These are phyloP conservation scores for Hypothenemus hampei DNA, from an alignment of 1,140 invertebrate genomes.

Conservation along the genomic window DNA sequence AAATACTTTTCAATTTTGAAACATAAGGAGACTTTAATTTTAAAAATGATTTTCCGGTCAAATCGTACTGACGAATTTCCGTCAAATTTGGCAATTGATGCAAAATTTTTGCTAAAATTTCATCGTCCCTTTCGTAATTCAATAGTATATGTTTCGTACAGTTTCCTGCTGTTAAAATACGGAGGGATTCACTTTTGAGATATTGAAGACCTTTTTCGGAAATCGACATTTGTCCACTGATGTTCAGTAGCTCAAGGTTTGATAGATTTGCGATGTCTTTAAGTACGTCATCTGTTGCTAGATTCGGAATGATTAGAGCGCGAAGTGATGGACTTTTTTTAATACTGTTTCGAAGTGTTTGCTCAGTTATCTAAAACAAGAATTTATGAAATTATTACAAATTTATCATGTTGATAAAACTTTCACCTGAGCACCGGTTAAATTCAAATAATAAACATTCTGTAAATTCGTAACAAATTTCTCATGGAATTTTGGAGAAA, in stretches of 20 bases:
- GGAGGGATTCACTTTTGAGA: conserved; percentile 3
- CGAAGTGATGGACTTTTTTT: conserved; percentile 1
- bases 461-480: conserved; percentile 10
- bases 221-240: conserved; percentile 44
- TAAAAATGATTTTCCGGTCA: conserved; percentile 55
- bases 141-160: conserved; percentile 60
- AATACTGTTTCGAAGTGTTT: background rate
- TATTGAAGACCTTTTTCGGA: background rate
- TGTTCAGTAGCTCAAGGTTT: conserved; percentile 55
- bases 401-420: background rate
- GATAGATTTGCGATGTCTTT: conserved; percentile 53
- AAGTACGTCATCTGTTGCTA: conserved; percentile 53
- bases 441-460: conserved; percentile 53
- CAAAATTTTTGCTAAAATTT: conserved; percentile 52
- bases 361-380: conserved; percentile 13
- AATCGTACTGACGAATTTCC: conserved; percentile 59
- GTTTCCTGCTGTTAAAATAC: conserved; percentile 38
- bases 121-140: conserved; percentile 31
- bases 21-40: conserved; percentile 43
- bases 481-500: conserved; percentile 18
- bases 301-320: conserved; percentile 43
- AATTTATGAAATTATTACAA: background rate
- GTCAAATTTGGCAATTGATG: conserved; percentile 55
- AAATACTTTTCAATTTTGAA: conserved; percentile 49
- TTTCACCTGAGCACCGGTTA: conserved; percentile 62